Percentiles rank a stretch among this genome's conserved stretches.
phyloP scores from a whole-genome alignment of 2,888 invertebrate species.

The Drosophila flavopinicola region DNA sequence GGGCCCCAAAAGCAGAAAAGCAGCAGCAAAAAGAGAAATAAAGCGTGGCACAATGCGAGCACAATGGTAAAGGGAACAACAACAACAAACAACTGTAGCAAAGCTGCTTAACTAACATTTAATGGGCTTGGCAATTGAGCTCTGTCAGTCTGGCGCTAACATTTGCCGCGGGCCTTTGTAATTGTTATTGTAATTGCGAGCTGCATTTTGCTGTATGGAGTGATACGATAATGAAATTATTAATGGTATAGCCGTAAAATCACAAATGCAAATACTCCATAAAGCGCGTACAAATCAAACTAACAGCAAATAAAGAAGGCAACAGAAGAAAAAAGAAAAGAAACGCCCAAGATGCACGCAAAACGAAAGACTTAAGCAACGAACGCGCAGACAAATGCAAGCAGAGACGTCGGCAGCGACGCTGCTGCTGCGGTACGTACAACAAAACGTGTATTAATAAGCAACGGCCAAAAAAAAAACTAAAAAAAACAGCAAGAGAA shows the following conservation, averaged over 20 bases:
- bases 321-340: slow-evolving; percentile 26
- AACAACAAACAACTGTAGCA: slow-evolving; percentile 52
- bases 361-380: slow-evolving; percentile 75
- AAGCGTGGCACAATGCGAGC: slow-evolving; percentile 42
- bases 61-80: slow-evolving; percentile 15
- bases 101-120: slow-evolving; percentile 71
- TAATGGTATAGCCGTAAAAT: slow-evolving; percentile 14
- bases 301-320: slow-evolving; percentile 8
- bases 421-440: slow-evolving; percentile 56
- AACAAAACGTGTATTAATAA: slow-evolving; percentile 76
- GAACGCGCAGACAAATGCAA: slow-evolving; percentile 59
- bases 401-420: slow-evolving; percentile 27
- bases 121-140: slow-evolving; percentile 52
- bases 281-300: slow-evolving; percentile 40
- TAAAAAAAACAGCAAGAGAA: slow-evolving; percentile 23
- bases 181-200: slow-evolving; percentile 39
- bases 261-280: slow-evolving; percentile 35
- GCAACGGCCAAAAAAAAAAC: slow-evolving; percentile 54
- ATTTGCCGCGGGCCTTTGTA: slow-evolving; percentile 56
- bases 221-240: slow-evolving; percentile 30
- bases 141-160: slow-evolving; percentile 71
- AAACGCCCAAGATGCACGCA: slow-evolving; percentile 42
- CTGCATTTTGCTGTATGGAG: slow-evolving; percentile 3
- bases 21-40: slow-evolving; percentile 11
- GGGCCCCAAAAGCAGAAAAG: slow-evolving; percentile 14